phyloP scores from a whole-genome alignment of 2,797 vertebrate genomes.

The Aphelocoma californica region DNA sequence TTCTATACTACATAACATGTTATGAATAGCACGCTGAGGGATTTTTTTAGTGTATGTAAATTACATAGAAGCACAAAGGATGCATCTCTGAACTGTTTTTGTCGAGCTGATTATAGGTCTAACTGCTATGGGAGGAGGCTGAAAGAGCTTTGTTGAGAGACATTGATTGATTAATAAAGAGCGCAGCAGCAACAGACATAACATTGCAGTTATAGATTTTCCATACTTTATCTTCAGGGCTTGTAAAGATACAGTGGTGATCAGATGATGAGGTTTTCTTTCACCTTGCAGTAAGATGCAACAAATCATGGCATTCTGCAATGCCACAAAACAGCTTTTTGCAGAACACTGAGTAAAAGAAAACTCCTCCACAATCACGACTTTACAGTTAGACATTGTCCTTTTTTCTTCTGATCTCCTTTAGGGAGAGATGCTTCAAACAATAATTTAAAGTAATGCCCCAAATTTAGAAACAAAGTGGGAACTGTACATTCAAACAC shows the following conservation, averaged over 20 bases:
- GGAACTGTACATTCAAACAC: slow-evolving; percentile 61
- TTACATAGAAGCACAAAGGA: slow-evolving; percentile 40
- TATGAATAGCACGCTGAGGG: slow-evolving; percentile 23
- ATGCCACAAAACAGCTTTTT: background rate
- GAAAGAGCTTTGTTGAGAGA: slow-evolving; percentile 61
- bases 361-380: slow-evolving; percentile 48
- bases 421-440: slow-evolving; percentile 42
- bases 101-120: slow-evolving; percentile 59
- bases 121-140: slow-evolving; percentile 47
- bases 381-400: slow-evolving; percentile 34
- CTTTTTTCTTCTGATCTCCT: slow-evolving; percentile 28
- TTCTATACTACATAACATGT: slow-evolving; percentile 4
- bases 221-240: slow-evolving; percentile 59
- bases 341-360: background rate
- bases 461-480: slow-evolving; percentile 67
- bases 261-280: slow-evolving; percentile 52
- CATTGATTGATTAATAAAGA: slow-evolving; percentile 63
- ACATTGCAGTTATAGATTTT: slow-evolving; percentile 68
- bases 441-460: slow-evolving; percentile 37
- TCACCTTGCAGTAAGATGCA: slow-evolving; percentile 16
- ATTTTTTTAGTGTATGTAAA: slow-evolving; percentile 56
- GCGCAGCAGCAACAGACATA: slow-evolving; percentile 56
- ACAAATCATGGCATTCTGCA: slow-evolving; percentile 17
- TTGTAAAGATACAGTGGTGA: slow-evolving; percentile 37
- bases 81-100: slow-evolving; percentile 56